Base-by-base conservation (phyloP, 2,888 invertebrate genomes). In the Zygaena filipendulae region DNA sequence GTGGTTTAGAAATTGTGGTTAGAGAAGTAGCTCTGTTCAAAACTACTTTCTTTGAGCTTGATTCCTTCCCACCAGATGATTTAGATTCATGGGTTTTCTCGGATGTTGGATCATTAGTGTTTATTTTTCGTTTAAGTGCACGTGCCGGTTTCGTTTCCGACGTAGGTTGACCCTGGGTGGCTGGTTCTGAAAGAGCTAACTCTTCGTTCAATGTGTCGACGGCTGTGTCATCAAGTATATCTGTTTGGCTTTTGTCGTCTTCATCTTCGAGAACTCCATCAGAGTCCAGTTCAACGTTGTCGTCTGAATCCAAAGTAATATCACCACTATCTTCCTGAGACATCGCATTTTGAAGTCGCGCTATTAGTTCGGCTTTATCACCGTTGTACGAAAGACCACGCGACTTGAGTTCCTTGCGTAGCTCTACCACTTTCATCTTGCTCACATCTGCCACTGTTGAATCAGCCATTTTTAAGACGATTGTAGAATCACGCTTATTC, bases 351-450 rank as follows among this genome's bases (percentile, higher is more conserved):
- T 90, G 88, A 25, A 95, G 81, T 43, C 94, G 82, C 40, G 91
- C 87, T 21, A 90, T 79, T 28, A 95, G 75, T 51, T 94, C 93
- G 22, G 81, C 87, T 81, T 94, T 95, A 58, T 92, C 92, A 3
- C 95, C 95, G 25, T 84, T 70, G 5, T 85, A 81, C 8, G 86
- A 70, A 12, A 94, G 71, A 11, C 91, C 91, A 51, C 92, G 85
- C 36, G 85, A 70, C 64, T 93, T 94, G 29, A 95, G 64, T 59
- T 92, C 92, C 47, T 87, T 86, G 49, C 90, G 91, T 44, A 95
- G 74, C 61, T 95, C 94, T 8, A 91, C 87, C 18, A 95, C 93
- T 87, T 94, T 68, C 49, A 81, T 59, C 59, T 79, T 77, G 33
- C 40, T 58, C n/a, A 72, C 43, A 42, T 77, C 75, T 12, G 45